Conservation (phyloP, 1,140 invertebrate species). For the Trachymyrmex cornetzi region DNA sequence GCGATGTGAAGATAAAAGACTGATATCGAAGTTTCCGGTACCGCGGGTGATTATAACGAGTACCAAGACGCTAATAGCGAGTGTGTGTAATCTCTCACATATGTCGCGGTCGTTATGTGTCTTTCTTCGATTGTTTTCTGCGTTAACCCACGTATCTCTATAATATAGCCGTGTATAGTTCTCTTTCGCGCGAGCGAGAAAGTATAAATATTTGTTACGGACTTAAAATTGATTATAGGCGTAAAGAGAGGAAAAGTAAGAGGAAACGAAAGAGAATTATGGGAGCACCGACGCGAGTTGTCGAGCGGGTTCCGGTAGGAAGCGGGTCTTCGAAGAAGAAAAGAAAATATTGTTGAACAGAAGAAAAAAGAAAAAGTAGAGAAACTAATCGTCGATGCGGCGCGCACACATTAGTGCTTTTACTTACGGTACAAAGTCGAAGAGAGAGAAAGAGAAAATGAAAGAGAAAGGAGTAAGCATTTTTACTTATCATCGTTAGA, state of each 20-base stretch:
- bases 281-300: conserved; percentile 63
- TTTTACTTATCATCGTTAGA: conserved; percentile 64
- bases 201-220: conserved; percentile 59
- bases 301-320: conserved; percentile 42
- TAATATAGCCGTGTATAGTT: conserved; percentile 54
- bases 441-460: conserved; percentile 9
- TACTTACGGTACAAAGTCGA: conserved; percentile 49
- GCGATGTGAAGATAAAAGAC: conserved; percentile 67
- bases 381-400: conserved; percentile 22
- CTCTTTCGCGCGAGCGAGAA: conserved; percentile 50
- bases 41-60: conserved; percentile 49
- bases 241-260: conserved; percentile 47
- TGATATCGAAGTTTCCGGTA: conserved; percentile 60
- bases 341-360: conserved; percentile 31
- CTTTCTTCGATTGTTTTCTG: conserved; percentile 42
- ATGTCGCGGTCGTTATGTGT: conserved; percentile 50
- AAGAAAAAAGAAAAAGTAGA: neutral
- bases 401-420: conserved; percentile 25
- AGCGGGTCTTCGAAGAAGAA: conserved; percentile 27
- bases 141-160: conserved; percentile 43
- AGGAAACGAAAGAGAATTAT: conserved; percentile 52
- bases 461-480: conserved; percentile 25
- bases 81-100: conserved; percentile 53
- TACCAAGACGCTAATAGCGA: conserved; percentile 50
- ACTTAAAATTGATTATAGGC: conserved; percentile 61